Percentiles rank a stretch among this genome's conserved stretches.
Evolutionary conservation across 1,140 invertebrate species (phyloP).

Genomic region (Pinna nobilis): DNA sequence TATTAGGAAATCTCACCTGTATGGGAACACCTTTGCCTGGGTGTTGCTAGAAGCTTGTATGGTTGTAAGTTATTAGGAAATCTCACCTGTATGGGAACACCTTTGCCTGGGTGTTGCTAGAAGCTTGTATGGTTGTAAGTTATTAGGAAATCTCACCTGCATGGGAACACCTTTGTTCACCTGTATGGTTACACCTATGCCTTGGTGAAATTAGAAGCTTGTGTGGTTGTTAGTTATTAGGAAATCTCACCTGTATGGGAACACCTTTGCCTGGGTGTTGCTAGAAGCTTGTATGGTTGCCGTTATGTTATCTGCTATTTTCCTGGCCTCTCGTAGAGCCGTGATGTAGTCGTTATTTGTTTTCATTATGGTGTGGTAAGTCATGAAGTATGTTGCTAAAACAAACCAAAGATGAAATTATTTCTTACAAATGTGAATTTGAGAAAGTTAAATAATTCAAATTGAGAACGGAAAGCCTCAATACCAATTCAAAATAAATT

Average conservation of each 20-base stretch:
- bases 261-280: conserved; percentile 76
- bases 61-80: too few relatives aligned
- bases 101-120: too few relatives aligned
- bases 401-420: neutral
- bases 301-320: conserved; percentile 86
- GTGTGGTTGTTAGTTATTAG: conserved; percentile 77
- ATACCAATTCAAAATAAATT: too few relatives aligned
- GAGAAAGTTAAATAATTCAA: too few relatives aligned
- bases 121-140: neutral
- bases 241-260: conserved; percentile 82
- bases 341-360: conserved; percentile 88
- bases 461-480: too few relatives aligned
- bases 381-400: conserved; percentile 88
- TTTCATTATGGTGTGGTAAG: conserved; percentile 88
- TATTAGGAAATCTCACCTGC: neutral
- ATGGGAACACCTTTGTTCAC: conserved; percentile 67
- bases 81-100: too few relatives aligned
- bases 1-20: too few relatives aligned
- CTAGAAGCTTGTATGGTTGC: conserved; percentile 77
- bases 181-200: conserved; percentile 89
- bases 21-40: too few relatives aligned
- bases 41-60: too few relatives aligned
- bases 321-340: conserved; percentile 84
- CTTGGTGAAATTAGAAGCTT: conserved; percentile 49
- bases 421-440: too few relatives aligned